phyloP scores from a whole-genome alignment of 2,797 vertebrate species.

The Cottoperca gobio region DNA sequence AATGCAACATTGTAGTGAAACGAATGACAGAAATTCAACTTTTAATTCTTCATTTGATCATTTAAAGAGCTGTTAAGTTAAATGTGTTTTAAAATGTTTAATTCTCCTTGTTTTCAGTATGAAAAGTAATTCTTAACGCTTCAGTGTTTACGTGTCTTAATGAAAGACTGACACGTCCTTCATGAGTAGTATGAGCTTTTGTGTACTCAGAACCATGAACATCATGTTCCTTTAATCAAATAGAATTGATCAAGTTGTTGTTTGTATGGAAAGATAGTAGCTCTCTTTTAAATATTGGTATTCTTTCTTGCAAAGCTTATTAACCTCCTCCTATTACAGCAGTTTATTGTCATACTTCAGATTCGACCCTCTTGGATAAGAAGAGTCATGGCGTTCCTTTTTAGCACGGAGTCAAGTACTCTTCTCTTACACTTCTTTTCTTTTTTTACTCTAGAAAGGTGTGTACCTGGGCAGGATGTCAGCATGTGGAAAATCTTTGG shows the following conservation, averaged over 20 bases:
- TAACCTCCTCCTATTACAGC: conserved; percentile 50
- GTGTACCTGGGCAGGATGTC: neutral
- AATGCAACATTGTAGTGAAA: neutral
- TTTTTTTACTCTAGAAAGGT: neutral
- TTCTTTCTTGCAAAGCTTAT: conserved; percentile 48
- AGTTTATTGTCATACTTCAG: conserved; percentile 45
- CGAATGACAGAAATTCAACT: neutral
- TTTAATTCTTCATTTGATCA: neutral
- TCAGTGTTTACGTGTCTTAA: no score
- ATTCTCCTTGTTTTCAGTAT: neutral
- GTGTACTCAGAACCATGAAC: neutral
- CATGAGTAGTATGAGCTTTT: conserved; percentile 33
- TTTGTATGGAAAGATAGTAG: conserved; percentile 44
- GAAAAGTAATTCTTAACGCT: conserved; percentile 9
- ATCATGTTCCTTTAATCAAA: conserved; percentile 48
- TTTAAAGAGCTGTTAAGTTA: neutral
- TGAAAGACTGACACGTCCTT: conserved; percentile 10
- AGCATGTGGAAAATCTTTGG: neutral
- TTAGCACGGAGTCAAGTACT: conserved; percentile 4
- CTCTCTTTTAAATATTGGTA: conserved; percentile 27
- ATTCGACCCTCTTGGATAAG: conserved; percentile 43
- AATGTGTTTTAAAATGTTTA: neutral
- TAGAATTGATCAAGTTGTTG: conserved; percentile 49
- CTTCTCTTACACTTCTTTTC: neutral
- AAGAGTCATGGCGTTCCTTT: conserved; percentile 28